Base-by-base conservation (phyloP, 2,113 vertebrate species). In the Hippocampus abdominalis region DNA sequence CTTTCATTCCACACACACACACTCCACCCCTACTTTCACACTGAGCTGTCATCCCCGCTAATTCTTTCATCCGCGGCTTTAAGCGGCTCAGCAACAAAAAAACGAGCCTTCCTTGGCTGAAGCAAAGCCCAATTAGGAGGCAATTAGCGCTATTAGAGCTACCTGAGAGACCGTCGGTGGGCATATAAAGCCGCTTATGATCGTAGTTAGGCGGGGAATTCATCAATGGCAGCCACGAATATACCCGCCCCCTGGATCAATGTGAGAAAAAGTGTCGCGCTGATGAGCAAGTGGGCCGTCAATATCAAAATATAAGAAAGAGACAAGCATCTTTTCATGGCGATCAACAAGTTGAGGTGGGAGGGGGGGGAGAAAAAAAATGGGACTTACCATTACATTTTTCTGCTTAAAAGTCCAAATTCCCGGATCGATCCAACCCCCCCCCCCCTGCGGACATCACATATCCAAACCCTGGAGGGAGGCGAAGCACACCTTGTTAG, bases 291-390 rank as follows among this genome's bases (percentile, higher is more conserved):
- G 21, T 44, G 9, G 64, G 29, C 20, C 20, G 62, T 64, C 39
- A 25, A 42, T 23, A 7, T 42, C 2, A 64, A 21, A 44, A 39
- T 21, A 42, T 18, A 29, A 27, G 25, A 15, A 10, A 25, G 23
- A 57, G n/a, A 13, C 23, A 13, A 27, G 5, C 57, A 29, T 32
- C 10, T 54, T 54, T 23, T 23, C 32, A 7, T 4, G 6, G 25
- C 64, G 16, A 83, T 85, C 87, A 87, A 82, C 82, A 89, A 86
- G 84, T 87, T 66, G 56, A 20, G 2, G n/a, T n/a, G 36, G 5
- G 32, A 1, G 32, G 32, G 3, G 29, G 32, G 5, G 5, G 0
- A 36, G n/a, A 5, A 44, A 11, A 48, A 48, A 16, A 15, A 18
- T 16, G 4, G 1, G 16, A 32, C 84, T 84, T 71, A 88, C 88